Evolutionary conservation across 2,888 invertebrate species (phyloP).

Genomic region (Synergus gifuensis): DNA sequence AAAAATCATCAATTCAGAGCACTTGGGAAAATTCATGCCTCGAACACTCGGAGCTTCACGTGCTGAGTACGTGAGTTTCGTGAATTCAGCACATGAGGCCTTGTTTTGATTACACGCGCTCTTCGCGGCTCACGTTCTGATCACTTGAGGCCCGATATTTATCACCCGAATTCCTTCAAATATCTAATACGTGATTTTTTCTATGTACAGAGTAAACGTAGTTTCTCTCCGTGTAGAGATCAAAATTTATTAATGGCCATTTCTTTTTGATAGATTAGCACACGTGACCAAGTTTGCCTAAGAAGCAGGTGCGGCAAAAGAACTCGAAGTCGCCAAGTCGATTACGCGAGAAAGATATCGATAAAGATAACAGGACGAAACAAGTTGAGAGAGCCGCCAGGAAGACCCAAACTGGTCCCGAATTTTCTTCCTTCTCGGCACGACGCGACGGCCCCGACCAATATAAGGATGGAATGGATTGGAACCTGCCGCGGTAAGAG

Average conservation of each 20-base stretch:
- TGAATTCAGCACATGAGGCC: too few relatives aligned
- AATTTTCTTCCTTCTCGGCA: constrained; percentile 49
- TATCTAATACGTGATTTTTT: too few relatives aligned
- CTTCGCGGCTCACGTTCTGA: too few relatives aligned
- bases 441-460: constrained; percentile 43
- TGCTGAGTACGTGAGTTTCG: too few relatives aligned
- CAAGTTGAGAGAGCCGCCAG: constrained; percentile 45
- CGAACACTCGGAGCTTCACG: too few relatives aligned
- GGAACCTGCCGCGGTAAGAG: constrained; percentile 35
- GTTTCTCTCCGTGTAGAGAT: too few relatives aligned
- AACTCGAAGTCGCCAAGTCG: constrained; percentile 60
- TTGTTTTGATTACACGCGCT: too few relatives aligned
- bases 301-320: constrained; percentile 66
- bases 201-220: too few relatives aligned
- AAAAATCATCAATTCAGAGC: too few relatives aligned
- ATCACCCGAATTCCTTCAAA: too few relatives aligned
- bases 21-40: too few relatives aligned
- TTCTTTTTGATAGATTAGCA: constrained; percentile 29
- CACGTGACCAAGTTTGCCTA: constrained; percentile 55
- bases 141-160: too few relatives aligned
- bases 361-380: constrained; percentile 60
- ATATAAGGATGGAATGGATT: constrained; percentile 44
- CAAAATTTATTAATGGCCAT: not conserved
- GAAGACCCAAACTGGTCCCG: constrained; percentile 54
- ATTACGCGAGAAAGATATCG: constrained; percentile 65